Evolutionary conservation across 2,797 vertebrate genomes (phyloP).

Genomic region (Amphiprion clarkii): DNA sequence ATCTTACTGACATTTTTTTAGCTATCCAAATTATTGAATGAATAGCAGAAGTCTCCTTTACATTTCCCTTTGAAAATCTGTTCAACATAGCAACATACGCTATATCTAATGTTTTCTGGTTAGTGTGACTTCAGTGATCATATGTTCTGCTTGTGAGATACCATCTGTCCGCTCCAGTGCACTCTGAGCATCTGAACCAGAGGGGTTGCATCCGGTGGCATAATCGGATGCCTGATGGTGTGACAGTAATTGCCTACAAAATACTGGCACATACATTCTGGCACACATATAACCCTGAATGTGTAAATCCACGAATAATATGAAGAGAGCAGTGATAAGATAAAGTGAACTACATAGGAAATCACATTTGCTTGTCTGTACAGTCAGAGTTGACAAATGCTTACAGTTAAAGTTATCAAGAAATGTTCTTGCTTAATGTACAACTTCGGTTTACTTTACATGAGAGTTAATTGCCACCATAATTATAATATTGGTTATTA

Average conservation of each 20-base stretch:
- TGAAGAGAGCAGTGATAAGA: background rate
- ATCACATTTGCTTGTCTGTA: background rate
- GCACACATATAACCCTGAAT: constrained; percentile 5
- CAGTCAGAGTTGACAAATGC: too few species aligned
- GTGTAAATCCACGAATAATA: constrained; percentile 29
- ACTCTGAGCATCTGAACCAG: constrained; percentile 33
- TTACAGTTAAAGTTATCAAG: too few species aligned
- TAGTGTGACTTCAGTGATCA: constrained; percentile 48
- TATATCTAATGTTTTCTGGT: constrained; percentile 28
- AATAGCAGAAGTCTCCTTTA: background rate
- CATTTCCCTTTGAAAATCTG: background rate
- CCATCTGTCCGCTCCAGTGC: constrained; percentile 59
- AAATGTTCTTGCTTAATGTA: too few species aligned
- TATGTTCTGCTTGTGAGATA: constrained; percentile 50
- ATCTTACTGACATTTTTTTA: background rate
- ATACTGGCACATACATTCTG: constrained; percentile 35
- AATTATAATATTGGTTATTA: too few species aligned
- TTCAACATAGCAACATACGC: constrained; percentile 3
- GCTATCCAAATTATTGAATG: background rate
- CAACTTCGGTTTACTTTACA: too few species aligned
- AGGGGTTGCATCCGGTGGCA: constrained; percentile 55
- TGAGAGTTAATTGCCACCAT: too few species aligned
- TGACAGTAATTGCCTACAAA: constrained; percentile 53
- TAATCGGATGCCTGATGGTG: constrained; percentile 53
- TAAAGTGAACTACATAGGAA: background rate